Base-by-base conservation (phyloP, 2,797 vertebrate genomes). In the Halcyon leucocephala region DNA sequence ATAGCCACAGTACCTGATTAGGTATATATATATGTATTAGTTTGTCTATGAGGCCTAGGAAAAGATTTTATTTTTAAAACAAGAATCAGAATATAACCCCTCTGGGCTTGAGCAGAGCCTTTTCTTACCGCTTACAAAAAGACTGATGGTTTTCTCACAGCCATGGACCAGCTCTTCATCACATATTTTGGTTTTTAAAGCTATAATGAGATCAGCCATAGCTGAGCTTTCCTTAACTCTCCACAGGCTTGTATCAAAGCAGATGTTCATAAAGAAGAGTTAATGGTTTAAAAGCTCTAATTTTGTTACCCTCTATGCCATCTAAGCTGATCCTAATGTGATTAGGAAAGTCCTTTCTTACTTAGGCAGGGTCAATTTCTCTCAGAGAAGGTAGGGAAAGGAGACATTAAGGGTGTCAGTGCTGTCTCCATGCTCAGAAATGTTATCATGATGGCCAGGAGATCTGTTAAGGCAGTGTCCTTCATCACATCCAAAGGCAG, bases 211-310 rank as follows among this genome's bases (percentile, higher is more conserved):
- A 95, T 96, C 82, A 96, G 70, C 64, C 37, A 58, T 92, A 91
- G 81, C 92, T 96, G 82, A 94, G 66, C 91, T 92, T 89, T 85
- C 48, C 73, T 92, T 82, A 95, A 80, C 82, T 83, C 96, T 96
- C 94, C 0, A 1, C 2, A 87, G 62, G 55, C 83, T 83, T 96
- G 86, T 90, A 95, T 94, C 96, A 97, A 86, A 8, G 6, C n/a
- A 96, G 69, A 95, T 81, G 70, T 96, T 97, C 92, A 87, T 93
- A 52, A 95, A 91, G 94, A 96, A 39, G 21, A 95, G 96, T 96
- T 97, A 97, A 98, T 97, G 96, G 89, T 96, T 98, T 98, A 97
- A 98, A 97, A 98, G 97, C 97, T 96, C 93, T 98, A 97, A 98
- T 98, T 98, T 93, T 96, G 96, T 98, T 97, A 96, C 93, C 64